Evolutionary conservation across 2,113 vertebrate genomes (phyloP).

Genomic region (Zootoca vivipara): DNA sequence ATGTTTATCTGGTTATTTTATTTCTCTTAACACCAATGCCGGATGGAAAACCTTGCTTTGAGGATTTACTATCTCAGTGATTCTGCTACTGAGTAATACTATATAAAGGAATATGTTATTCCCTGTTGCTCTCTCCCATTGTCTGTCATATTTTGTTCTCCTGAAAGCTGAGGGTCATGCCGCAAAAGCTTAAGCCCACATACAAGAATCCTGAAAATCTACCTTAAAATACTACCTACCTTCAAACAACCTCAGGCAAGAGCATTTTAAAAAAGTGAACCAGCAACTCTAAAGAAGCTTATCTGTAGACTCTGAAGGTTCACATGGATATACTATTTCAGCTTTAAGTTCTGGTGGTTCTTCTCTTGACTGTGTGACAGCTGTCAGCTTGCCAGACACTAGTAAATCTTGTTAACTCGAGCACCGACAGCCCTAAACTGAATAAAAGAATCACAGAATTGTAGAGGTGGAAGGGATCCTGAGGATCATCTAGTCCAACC

Average conservation of each 20-base stretch:
- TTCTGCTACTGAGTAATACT: background rate
- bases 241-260: background rate
- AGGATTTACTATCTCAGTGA: background rate
- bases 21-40: background rate
- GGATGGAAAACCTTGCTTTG: background rate
- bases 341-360: background rate
- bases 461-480: too few relatives aligned
- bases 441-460: too few relatives aligned
- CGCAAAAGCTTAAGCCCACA: background rate
- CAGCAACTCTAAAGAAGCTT: background rate
- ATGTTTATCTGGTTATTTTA: background rate
- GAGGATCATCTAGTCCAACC: too few relatives aligned
- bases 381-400: background rate
- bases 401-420: background rate
- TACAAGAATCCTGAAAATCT: rapidly evolving
- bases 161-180: background rate
- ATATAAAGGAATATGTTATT: background rate
- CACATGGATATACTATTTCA: background rate
- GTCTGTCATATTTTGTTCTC: too few relatives aligned
- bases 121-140: background rate
- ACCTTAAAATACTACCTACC: background rate
- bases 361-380: background rate
- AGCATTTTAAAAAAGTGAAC: background rate
- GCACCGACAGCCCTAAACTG: background rate
- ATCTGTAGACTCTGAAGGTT: background rate